Evolutionary conservation across 2,888 invertebrate species (phyloP), one percentile per base, ranked within the genome.

Genomic region (Platycheirus albimanus): DNA sequence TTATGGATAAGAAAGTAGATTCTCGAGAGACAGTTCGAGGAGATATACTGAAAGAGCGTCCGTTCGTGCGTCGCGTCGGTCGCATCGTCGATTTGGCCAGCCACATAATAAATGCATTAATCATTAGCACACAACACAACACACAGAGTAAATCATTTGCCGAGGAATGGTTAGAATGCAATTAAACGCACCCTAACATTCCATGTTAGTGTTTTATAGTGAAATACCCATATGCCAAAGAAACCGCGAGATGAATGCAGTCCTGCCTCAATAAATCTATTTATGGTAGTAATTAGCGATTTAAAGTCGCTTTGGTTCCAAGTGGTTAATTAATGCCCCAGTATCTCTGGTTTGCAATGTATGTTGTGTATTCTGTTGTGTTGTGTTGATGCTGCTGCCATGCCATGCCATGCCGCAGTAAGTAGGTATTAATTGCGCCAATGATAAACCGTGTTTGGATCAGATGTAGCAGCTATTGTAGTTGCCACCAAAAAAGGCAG

Each of bases 261-360:
- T 77, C 83, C 83, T 83, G 83, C 72, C 72, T 64, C 61, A 24
- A 58, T 69, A 52, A 63, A 58, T 72, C 77, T 74, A 78, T 83
- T 77, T 83, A 83, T 78, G 83, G 83, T 72, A 49, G 72, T 83
- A 83, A 83, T 83, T 83, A 83, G 78, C 67, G 83, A 83, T 78
- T 56, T 78, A 72, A 72, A 77, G 66, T 69, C 52, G 61, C 49
- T 51, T 67, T 38, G 72, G 64, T 54, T 83, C 43, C 77, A 69
- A 72, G 69, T 74, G 72, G 83, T 77, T 83, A 83, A 83, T 83
- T 83, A 83, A 69, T 83, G 72, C 51, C 61, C 78, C 77, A 72
- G 61, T 72, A 67, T 72, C 51, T 71, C 58, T 7, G 13, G 63
- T 77, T n/a, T 20, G 54, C 63, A 54, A 30, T 8, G 10, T n/a